A percentile compares a stretch with the other conserved stretches of the same genome.
phyloP scores from a whole-genome alignment of 2,888 invertebrate genomes.

The Leptopterna dolabrata region DNA sequence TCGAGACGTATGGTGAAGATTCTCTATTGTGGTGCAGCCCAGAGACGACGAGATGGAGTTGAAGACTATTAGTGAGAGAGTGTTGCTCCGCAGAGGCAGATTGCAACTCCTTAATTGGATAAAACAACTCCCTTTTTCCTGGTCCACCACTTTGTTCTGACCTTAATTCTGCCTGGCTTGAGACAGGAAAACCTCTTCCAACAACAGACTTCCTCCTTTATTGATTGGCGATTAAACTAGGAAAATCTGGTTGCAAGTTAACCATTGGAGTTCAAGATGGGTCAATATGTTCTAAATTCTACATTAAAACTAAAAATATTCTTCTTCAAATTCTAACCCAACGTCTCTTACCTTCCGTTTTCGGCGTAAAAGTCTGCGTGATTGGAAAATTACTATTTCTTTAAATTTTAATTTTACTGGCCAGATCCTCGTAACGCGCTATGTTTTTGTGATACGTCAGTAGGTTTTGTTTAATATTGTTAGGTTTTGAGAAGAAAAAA shows the following conservation, averaged over 20 bases:
- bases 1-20: background rate
- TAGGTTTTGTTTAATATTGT: too few relatives aligned
- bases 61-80: slow-evolving; percentile 17
- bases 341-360: too few relatives aligned
- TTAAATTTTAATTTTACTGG: too few relatives aligned
- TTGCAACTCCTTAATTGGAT: slow-evolving; percentile 51
- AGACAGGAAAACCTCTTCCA: background rate
- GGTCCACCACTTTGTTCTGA: slow-evolving; percentile 28
- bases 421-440: too few relatives aligned
- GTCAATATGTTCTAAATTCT: too few relatives aligned
- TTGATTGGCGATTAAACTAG: background rate
- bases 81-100: slow-evolving; percentile 44
- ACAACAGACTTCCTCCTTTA: background rate
- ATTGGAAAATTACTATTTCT: too few relatives aligned
- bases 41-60: background rate
- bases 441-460: too few relatives aligned
- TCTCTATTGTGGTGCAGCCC: background rate
- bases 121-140: slow-evolving; percentile 36
- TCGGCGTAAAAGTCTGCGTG: too few relatives aligned
- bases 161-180: slow-evolving; percentile 24
- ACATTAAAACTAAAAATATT: too few relatives aligned
- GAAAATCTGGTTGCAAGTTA: background rate
- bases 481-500: too few relatives aligned
- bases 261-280: too few relatives aligned
- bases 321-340: too few relatives aligned